Evolutionary conservation across 2,888 invertebrate genomes (phyloP).

Genomic region (Pyrochroa serraticornis): DNA sequence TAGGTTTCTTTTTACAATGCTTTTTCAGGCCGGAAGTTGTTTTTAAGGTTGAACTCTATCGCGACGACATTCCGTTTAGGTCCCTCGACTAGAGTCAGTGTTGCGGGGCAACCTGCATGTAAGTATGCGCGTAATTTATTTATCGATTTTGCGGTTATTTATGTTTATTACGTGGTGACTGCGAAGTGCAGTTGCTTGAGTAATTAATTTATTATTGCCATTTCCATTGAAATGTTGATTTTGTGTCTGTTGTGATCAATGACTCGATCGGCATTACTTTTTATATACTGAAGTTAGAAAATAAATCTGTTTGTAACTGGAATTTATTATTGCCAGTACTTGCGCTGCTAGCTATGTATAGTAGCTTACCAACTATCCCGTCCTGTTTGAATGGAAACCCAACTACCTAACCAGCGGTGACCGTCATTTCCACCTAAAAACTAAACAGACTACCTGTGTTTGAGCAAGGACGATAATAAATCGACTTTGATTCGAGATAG

Average conservation of each 20-base stretch:
- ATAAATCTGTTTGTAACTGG: constrained; percentile 3
- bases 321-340: not conserved
- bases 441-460: no score
- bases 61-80: not conserved
- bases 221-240: constrained; percentile 8
- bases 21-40: not conserved
- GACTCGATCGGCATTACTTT: not conserved
- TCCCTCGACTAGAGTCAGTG: not conserved
- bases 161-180: not conserved
- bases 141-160: constrained; percentile 6
- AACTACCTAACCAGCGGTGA: no score
- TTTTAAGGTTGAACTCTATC: not conserved
- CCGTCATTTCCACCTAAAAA: no score
- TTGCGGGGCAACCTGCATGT: not conserved
- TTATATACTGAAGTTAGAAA: not conserved
- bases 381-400: no score
- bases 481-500: no score
- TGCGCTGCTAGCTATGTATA: no score
- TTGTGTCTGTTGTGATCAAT: constrained; percentile 4
- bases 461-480: no score
- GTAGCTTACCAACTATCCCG: no score
- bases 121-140: constrained; percentile 3
- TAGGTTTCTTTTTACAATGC: not conserved
- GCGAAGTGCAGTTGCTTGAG: not conserved
- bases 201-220: constrained; percentile 6